Evolutionary conservation across 1,140 invertebrate species (phyloP).

Genomic region (Bombus sibiricus): DNA sequence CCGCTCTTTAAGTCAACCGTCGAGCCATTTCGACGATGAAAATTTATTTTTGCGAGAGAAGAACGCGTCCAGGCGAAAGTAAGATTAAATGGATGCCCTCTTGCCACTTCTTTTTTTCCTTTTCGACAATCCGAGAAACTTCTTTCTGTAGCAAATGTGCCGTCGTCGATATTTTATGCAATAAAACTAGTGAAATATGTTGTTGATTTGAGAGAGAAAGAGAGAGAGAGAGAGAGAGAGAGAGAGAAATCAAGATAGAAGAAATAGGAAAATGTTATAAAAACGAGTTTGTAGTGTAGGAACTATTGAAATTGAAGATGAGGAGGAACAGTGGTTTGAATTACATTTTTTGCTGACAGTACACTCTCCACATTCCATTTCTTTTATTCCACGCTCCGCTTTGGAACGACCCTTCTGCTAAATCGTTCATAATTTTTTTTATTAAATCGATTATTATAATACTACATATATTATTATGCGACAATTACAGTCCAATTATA

Average conservation of each 20-base stretch:
- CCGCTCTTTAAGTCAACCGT: slow-evolving; percentile 25
- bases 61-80: not conserved
- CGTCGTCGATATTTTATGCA: not conserved
- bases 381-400: too few species aligned
- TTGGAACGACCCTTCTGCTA: too few species aligned
- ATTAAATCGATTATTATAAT: too few species aligned
- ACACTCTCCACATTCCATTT: too few species aligned
- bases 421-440: too few species aligned
- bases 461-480: too few species aligned
- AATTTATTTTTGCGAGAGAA: slow-evolving; percentile 33
- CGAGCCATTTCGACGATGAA: not conserved
- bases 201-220: not conserved
- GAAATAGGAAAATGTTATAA: not conserved
- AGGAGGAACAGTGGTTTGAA: not conserved
- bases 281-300: not conserved
- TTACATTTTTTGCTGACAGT: not conserved
- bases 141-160: not conserved
- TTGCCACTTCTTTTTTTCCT: not conserved
- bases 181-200: not conserved
- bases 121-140: not conserved
- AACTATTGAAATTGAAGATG: not conserved
- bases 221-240: too few species aligned
- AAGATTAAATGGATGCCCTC: not conserved
- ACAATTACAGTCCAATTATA: too few species aligned
- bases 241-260: not conserved